Conservation (phyloP, 1,140 invertebrate species). For the Belonocnema kinseyi region DNA sequence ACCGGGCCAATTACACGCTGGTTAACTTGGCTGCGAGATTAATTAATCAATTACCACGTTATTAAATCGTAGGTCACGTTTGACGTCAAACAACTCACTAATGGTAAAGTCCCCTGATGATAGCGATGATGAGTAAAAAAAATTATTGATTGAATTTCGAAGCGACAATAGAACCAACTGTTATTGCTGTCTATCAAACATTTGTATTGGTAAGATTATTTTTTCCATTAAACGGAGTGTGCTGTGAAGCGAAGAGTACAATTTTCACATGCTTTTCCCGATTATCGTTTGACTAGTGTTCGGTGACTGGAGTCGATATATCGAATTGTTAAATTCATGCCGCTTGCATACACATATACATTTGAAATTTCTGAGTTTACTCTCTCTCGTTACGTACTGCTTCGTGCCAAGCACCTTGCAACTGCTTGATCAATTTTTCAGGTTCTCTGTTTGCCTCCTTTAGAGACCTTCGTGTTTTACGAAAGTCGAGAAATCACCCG, state of each 20-base stretch:
- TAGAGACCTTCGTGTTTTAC: neutral
- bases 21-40: slow-evolving; percentile 41
- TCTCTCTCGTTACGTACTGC: slow-evolving; percentile 34
- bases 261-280: neutral
- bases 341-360: neutral
- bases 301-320: slow-evolving; percentile 8
- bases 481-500: slow-evolving; percentile 1
- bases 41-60: slow-evolving; percentile 48
- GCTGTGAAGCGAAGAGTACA: neutral
- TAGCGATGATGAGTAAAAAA: neutral
- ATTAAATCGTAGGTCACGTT: slow-evolving; percentile 41
- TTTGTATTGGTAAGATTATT: neutral
- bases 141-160: slow-evolving; percentile 11
- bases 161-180: neutral
- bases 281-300: neutral
- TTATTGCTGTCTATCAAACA: neutral
- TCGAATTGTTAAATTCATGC: slow-evolving; percentile 11
- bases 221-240: neutral
- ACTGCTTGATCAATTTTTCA: slow-evolving; percentile 52
- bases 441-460: slow-evolving; percentile 33
- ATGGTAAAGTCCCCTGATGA: neutral
- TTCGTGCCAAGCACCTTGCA: slow-evolving; percentile 44
- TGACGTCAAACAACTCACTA: slow-evolving; percentile 41
- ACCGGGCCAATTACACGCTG: slow-evolving; percentile 39
- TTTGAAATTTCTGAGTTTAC: slow-evolving; percentile 37